These are phyloP conservation scores for Lasioglossum calceatum DNA, from an alignment of 2,888 invertebrate species.

Conservation along the genomic window DNA sequence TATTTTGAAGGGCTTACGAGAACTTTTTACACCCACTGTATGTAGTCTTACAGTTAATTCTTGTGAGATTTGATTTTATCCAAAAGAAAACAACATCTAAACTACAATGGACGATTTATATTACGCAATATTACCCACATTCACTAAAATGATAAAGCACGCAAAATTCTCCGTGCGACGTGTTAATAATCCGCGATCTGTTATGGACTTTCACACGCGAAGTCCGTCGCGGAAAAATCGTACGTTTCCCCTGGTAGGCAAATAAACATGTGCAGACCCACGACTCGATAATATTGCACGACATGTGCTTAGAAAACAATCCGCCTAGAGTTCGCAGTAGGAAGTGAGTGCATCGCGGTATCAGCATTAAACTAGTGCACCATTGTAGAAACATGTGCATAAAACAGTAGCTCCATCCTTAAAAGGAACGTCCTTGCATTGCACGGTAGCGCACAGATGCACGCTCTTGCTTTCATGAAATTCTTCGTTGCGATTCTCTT, in stretches of 20 bases:
- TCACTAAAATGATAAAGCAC: not conserved
- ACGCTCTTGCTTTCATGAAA: conserved; percentile 68
- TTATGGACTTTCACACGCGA: conserved; percentile 25
- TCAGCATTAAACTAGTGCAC: conserved; percentile 67
- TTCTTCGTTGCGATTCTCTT: conserved; percentile 61
- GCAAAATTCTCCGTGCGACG: not conserved
- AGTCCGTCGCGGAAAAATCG: not conserved
- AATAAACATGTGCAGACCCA: conserved; percentile 59
- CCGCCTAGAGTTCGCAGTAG: conserved; percentile 52
- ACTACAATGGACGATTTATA: not conserved
- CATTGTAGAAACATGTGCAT: conserved; percentile 65
- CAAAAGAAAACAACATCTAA: not conserved
- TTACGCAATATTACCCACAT: not conserved
- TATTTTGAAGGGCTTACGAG: too few species aligned
- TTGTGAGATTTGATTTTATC: not conserved
- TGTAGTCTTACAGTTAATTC: not conserved
- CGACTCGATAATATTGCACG: conserved; percentile 66
- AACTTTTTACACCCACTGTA: too few species aligned
- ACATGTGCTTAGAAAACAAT: conserved; percentile 64
- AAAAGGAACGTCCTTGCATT: conserved; percentile 70
- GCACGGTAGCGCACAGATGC: conserved; percentile 63
- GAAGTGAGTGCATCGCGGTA: conserved; percentile 59
- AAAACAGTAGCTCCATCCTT: conserved; percentile 61
- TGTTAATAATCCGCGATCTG: not conserved
- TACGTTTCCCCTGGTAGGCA: conserved; percentile 17